phyloP scores from a whole-genome alignment of 2,797 vertebrate species.

The Peromyscus attwateri region DNA sequence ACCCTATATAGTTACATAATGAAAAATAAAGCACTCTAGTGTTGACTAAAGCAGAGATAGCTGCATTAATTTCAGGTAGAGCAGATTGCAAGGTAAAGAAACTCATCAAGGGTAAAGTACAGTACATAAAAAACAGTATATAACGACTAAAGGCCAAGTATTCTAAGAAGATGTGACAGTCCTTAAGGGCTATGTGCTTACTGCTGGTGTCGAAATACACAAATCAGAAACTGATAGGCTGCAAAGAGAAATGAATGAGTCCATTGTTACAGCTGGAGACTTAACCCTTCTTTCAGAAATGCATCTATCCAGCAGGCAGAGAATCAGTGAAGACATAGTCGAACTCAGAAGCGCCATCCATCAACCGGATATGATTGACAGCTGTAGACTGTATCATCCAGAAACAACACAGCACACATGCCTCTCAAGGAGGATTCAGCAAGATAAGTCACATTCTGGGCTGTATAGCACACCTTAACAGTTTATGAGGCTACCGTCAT shows the following conservation, averaged over 20 bases:
- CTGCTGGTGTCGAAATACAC: background rate
- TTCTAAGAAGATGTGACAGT: background rate
- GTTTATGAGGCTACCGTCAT: background rate
- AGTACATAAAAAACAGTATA: too few species aligned
- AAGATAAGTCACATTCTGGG: background rate
- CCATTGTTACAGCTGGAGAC: background rate
- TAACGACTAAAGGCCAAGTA: background rate
- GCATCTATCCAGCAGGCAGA: background rate
- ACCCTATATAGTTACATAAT: background rate
- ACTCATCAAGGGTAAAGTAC: conserved; percentile 1
- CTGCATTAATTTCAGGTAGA: conserved; percentile 17
- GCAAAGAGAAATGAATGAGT: background rate
- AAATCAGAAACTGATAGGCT: conserved; percentile 17
- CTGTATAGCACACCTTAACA: background rate
- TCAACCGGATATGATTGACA: background rate
- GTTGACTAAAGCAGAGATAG: background rate
- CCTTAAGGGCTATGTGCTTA: background rate
- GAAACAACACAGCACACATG: background rate
- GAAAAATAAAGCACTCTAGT: background rate
- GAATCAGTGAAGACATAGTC: background rate
- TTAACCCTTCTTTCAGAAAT: background rate
- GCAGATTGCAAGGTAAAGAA: conserved; percentile 13
- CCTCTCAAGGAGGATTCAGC: background rate
- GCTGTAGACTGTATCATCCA: background rate
- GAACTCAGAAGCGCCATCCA: background rate